Base-by-base conservation (phyloP, 1,140 invertebrate species). In the Drosophila kikkawai region DNA sequence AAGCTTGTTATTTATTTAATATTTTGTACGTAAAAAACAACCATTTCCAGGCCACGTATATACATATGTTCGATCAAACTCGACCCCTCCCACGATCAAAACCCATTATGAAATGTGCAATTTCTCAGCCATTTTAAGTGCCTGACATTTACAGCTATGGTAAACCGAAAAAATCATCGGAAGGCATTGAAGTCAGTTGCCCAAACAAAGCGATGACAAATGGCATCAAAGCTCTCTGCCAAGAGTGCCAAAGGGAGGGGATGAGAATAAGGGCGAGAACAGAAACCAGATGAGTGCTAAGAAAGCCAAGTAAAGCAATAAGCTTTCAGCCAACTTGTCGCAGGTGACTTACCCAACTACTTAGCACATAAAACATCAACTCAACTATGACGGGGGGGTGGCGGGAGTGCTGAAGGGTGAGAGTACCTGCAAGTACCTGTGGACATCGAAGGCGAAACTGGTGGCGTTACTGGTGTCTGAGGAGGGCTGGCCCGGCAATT, bases 281-380 rank as follows among this genome's bases (percentile, higher is more conserved):
- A 55, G 61, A 42, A 63, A 47, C 42, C 65, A 50, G 65, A 70
- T 70, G 48, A 53, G 68, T 22, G 15, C 7, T 8, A 51, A 39
- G 37, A 60, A 42, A 51, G 53, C 13, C 22, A 59, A 41, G 55
- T 19, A 73, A 71, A 45, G 75, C 67, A 64, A 51, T 74, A 74
- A 80, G 76, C 77, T 80, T 79, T 74, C 61, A 63, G 69, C 63
- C 60, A 80, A 80, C 78, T 80, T 80, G 78, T 80, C 78, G 78
- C 78, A 80, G 78, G 76, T 80, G 78, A 80, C 78, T 80, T 75
- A 80, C 77, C 64, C 77, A 79, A 79, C 78, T 80, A 79, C 76
- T 80, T 75, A 79, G 76, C 63, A 79, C 77, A 74, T 79, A 80
- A 79, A 80, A 74, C 67, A 79, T 66, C 77, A 80, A 66, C 59